Evolutionary conservation across 2,888 invertebrate species (phyloP).

Genomic region (Hetaerina titia): DNA sequence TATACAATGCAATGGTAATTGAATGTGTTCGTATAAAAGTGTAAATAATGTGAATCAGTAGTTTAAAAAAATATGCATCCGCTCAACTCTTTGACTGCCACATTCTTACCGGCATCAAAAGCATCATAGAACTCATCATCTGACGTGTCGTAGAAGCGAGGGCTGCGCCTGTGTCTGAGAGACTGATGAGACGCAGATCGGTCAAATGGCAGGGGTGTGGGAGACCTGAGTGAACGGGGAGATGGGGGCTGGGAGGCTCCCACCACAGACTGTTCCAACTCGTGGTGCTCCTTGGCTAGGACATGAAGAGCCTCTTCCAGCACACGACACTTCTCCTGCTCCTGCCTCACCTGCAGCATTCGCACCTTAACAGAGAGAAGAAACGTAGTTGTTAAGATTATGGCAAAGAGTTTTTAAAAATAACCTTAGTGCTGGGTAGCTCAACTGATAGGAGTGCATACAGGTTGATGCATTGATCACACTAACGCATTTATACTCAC

Average conservation of each 20-base stretch:
- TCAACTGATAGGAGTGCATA: no score
- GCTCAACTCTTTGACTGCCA: neutral
- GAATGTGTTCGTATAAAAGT: neutral
- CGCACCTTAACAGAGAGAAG: conserved; percentile 74
- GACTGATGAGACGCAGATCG: conserved; percentile 49
- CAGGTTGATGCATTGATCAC: no score
- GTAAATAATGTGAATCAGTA: neutral
- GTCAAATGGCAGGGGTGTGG: conserved; percentile 66
- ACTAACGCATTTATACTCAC: no score
- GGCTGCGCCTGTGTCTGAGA: conserved; percentile 72
- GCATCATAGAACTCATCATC: conserved; percentile 77
- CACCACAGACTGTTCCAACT: conserved; percentile 82
- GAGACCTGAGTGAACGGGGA: conserved; percentile 65
- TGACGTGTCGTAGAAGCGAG: conserved; percentile 75
- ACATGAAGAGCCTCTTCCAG: conserved; percentile 84
- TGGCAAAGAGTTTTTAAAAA: no score
- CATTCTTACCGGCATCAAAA: conserved; percentile 75
- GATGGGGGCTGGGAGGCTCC: conserved; percentile 79
- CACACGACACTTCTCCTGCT: conserved; percentile 82
- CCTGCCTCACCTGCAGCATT: conserved; percentile 77
- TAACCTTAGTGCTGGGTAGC: no score
- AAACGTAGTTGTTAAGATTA: neutral
- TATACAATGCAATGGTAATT: neutral
- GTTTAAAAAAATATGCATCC: neutral
- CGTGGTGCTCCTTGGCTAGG: conserved; percentile 84